Evolutionary conservation across 2,888 invertebrate species (phyloP).

Genomic region (Coelopa pilipes): DNA sequence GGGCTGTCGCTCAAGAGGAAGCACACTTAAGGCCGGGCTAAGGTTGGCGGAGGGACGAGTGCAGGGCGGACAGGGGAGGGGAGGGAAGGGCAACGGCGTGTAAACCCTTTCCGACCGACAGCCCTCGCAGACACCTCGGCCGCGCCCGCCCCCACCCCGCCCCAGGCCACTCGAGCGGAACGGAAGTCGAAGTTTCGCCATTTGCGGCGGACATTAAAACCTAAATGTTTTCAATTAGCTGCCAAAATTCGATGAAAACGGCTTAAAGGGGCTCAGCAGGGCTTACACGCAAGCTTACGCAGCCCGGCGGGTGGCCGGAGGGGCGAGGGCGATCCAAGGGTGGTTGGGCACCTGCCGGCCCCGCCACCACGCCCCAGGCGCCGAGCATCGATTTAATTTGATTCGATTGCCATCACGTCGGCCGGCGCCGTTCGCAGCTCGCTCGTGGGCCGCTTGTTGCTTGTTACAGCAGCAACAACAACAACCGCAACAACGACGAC

Average conservation of each 20-base stretch:
- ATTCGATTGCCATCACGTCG: conserved; percentile 20
- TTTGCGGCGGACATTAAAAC: conserved; percentile 25
- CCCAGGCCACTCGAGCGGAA: background rate
- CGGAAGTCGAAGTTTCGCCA: conserved; percentile 19
- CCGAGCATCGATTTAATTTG: conserved; percentile 25
- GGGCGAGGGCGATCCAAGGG: no score
- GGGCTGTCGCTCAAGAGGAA: no score
- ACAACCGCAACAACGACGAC: conserved; percentile 2
- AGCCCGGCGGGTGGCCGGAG: no score
- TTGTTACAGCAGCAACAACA: background rate
- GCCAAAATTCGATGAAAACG: conserved; percentile 27
- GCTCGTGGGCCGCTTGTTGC: conserved; percentile 4
- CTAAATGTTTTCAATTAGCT: conserved; percentile 34
- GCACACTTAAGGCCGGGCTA: no score
- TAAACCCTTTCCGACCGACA: background rate
- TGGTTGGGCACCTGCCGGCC: no score
- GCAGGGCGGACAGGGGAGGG: no score
- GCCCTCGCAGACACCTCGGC: background rate
- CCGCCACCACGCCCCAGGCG: conserved; percentile 2
- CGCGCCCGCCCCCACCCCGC: background rate
- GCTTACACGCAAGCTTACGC: conserved; percentile 22
- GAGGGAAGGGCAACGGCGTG: no score
- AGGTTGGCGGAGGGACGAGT: no score
- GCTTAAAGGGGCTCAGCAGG: conserved; percentile 27
- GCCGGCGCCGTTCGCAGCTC: conserved; percentile 6